These are phyloP conservation scores for Trissolcus basalis DNA, from an alignment of 1,140 invertebrate species.

Conservation along the genomic window DNA sequence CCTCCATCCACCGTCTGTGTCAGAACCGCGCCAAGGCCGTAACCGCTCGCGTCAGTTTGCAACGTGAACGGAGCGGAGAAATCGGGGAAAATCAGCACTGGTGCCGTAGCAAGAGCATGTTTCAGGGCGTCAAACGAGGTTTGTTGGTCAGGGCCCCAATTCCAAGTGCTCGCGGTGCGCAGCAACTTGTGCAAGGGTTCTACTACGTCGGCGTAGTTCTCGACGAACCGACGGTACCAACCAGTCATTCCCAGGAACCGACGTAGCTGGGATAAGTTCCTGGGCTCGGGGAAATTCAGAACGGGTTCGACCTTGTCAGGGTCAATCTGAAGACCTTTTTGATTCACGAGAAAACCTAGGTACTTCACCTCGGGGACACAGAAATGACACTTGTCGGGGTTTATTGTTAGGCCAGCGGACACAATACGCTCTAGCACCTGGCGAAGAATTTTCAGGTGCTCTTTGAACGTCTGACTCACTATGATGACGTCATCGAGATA, in stretches of 20 bases:
- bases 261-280: constrained; percentile 60
- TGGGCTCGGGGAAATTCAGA: constrained; percentile 61
- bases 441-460: constrained; percentile 51
- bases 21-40: constrained; percentile 55
- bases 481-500: constrained; percentile 68
- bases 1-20: constrained; percentile 47
- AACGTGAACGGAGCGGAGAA: constrained; percentile 38
- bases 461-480: constrained; percentile 60
- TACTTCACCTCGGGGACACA: constrained; percentile 49
- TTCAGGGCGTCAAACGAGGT: background rate
- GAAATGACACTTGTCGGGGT: constrained; percentile 56
- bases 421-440: constrained; percentile 26
- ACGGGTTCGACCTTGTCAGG: constrained; percentile 61
- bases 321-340: constrained; percentile 57
- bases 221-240: constrained; percentile 68
- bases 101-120: background rate
- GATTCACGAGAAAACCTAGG: constrained; percentile 48
- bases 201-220: constrained; percentile 57
- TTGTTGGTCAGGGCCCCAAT: constrained; percentile 2
- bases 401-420: constrained; percentile 49
- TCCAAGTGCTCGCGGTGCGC: background rate
- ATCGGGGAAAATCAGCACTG: constrained; percentile 23
- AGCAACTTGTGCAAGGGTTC: constrained; percentile 57
- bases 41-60: constrained; percentile 29
- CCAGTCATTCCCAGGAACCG: constrained; percentile 63